Evolutionary conservation across 2,888 invertebrate genomes (phyloP).

Genomic region (Melolontha melolontha): DNA sequence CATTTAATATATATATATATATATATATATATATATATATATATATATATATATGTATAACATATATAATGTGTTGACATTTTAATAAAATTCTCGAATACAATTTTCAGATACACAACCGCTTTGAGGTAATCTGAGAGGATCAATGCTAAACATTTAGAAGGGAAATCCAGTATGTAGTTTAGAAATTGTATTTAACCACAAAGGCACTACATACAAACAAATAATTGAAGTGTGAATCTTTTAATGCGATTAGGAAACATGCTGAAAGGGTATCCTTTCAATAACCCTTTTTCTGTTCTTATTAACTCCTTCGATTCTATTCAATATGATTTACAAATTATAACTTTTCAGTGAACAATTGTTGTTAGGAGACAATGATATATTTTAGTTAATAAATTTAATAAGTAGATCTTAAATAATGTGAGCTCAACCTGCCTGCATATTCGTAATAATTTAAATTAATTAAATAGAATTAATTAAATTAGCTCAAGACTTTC

Average conservation of each 20-base stretch:
- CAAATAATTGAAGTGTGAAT: slow-evolving; percentile 1
- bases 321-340: too few species aligned
- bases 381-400: too few species aligned
- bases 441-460: too few species aligned
- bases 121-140: slow-evolving; percentile 34
- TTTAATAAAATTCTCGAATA: slow-evolving; percentile 50
- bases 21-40: slow-evolving; percentile 47
- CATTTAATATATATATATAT: too few species aligned
- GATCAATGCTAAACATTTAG: slow-evolving; percentile 34
- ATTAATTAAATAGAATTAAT: too few species aligned
- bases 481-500: too few species aligned
- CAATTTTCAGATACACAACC: slow-evolving; percentile 6
- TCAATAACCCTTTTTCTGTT: background rate
- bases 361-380: too few species aligned
- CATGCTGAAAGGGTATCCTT: background rate
- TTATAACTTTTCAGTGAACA: too few species aligned
- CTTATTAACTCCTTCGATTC: too few species aligned
- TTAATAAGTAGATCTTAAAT: too few species aligned
- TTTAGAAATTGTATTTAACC: slow-evolving; percentile 26
- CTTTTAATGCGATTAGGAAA: slow-evolving; percentile 11
- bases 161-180: slow-evolving; percentile 12
- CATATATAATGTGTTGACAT: slow-evolving; percentile 46
- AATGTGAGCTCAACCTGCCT: too few species aligned
- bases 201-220: background rate
- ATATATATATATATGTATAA: slow-evolving; percentile 16